Evolutionary conservation across 2,113 vertebrate species (phyloP).

Genomic region (Toxotes chatareus): DNA sequence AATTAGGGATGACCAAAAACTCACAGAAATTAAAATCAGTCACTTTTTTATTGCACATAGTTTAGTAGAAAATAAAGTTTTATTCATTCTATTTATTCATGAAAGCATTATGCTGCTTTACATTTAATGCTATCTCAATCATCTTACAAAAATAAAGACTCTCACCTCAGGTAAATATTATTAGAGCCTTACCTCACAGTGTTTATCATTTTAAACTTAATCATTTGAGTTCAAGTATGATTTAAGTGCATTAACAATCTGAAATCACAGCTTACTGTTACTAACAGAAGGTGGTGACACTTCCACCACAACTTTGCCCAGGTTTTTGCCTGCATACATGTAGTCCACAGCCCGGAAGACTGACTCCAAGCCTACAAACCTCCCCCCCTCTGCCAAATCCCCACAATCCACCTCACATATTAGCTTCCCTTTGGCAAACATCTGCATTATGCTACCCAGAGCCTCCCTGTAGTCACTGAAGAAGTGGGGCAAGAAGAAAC

Average conservation of each 20-base stretch:
- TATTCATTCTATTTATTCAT: constrained; percentile 37
- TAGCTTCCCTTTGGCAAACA: constrained; percentile 87
- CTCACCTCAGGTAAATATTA: neutral
- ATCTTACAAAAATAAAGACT: constrained; percentile 50
- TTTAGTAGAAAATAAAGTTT: constrained; percentile 34
- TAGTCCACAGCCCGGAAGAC: constrained; percentile 93
- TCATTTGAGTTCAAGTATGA: neutral
- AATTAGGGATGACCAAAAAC: neutral
- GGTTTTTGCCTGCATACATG: constrained; percentile 93
- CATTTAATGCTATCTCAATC: constrained; percentile 5
- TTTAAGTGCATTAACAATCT: constrained; percentile 27
- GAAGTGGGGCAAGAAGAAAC: constrained; percentile 94
- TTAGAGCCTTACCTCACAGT: neutral
- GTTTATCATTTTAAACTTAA: neutral
- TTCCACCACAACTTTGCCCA: constrained; percentile 94
- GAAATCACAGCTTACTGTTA: constrained; percentile 91
- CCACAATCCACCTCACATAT: constrained; percentile 91
- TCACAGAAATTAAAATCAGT: neutral
- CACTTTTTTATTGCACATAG: neutral
- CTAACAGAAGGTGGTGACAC: constrained; percentile 84
- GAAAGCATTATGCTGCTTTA: constrained; percentile 15
- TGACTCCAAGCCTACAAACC: constrained; percentile 91
- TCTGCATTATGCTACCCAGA: constrained; percentile 86
- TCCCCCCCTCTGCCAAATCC: constrained; percentile 84
- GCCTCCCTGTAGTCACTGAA: constrained; percentile 85